Conservation (phyloP, 2,113 vertebrate species). For the Cochlearius cochlearius region DNA sequence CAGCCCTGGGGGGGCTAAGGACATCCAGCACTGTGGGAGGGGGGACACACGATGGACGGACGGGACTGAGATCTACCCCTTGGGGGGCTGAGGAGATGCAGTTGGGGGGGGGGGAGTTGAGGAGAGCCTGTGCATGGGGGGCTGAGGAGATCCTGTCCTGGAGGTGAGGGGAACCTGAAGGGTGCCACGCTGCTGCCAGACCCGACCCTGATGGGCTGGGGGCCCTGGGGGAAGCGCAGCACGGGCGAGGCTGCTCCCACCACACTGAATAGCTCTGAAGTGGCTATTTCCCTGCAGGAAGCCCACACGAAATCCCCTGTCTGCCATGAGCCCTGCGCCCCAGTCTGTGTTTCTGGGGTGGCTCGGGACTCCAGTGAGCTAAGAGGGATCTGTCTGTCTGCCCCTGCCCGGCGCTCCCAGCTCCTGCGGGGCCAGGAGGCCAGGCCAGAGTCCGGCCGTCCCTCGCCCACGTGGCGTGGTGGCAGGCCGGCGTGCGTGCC, state of each 20-base stretch:
- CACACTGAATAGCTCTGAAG: accelerated
- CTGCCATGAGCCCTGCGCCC: accelerated
- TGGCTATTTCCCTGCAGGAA: not conserved
- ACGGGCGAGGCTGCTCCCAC: not conserved
- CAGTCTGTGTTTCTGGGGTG: accelerated
- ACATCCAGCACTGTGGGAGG: not conserved
- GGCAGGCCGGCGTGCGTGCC: not conserved
- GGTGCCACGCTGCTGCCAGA: not conserved
- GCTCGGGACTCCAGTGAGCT: not conserved
- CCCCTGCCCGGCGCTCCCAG: not conserved
- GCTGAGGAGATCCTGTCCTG: not conserved
- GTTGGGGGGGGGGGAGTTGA: not conserved
- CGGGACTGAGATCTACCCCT: not conserved
- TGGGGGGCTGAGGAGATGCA: not conserved
- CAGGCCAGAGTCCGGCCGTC: not conserved
- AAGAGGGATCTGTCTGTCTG: not conserved
- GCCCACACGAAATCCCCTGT: not conserved
- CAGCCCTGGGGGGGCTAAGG: not conserved
- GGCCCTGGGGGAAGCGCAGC: too few species aligned
- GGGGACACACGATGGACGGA: too few species aligned
- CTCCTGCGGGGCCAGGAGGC: not conserved
- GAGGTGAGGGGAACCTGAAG: not conserved
- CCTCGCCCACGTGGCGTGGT: accelerated
- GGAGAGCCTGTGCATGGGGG: not conserved
- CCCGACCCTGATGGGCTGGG: accelerated